These are phyloP conservation scores for Camptogramma bilineatum DNA, from an alignment of 2,888 invertebrate species.

Conservation along the genomic window DNA sequence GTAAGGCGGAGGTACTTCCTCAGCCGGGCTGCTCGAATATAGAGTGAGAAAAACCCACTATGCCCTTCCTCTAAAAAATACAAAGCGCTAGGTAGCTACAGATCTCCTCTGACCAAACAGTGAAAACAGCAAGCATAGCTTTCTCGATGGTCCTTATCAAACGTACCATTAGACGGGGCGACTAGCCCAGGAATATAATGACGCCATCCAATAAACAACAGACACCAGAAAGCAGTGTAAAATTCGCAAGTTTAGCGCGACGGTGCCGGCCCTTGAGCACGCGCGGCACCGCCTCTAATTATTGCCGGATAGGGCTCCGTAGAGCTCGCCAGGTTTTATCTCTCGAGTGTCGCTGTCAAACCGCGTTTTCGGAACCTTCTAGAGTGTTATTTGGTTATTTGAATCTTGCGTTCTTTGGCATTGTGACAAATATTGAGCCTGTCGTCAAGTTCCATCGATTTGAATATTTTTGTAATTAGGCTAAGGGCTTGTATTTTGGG, in stretches of 20 bases:
- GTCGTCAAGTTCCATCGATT: background rate
- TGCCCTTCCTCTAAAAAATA: no score
- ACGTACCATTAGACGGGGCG: background rate
- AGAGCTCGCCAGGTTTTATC: constrained; percentile 41
- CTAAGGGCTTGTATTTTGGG: no score
- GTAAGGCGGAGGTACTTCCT: no score
- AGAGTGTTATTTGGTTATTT: constrained; percentile 33
- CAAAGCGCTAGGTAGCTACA: no score
- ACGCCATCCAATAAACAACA: constrained; percentile 32
- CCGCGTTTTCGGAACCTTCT: constrained; percentile 18
- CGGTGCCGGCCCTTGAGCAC: constrained; percentile 52
- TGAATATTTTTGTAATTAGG: no score
- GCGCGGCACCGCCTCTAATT: constrained; percentile 63
- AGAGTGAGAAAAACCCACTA: no score
- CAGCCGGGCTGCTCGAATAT: no score
- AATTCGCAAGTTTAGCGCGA: constrained; percentile 37
- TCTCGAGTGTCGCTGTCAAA: constrained; percentile 38
- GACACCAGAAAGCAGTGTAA: constrained; percentile 30
- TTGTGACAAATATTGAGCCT: constrained; percentile 1
- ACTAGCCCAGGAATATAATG: constrained; percentile 25
- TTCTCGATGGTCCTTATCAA: background rate
- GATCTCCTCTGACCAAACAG: background rate
- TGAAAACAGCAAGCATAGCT: background rate
- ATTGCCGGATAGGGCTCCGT: constrained; percentile 52
- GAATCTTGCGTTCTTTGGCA: constrained; percentile 11